Evolutionary conservation across 2,797 vertebrate genomes (phyloP).

Genomic region (Mormyrus proboscirostris): DNA sequence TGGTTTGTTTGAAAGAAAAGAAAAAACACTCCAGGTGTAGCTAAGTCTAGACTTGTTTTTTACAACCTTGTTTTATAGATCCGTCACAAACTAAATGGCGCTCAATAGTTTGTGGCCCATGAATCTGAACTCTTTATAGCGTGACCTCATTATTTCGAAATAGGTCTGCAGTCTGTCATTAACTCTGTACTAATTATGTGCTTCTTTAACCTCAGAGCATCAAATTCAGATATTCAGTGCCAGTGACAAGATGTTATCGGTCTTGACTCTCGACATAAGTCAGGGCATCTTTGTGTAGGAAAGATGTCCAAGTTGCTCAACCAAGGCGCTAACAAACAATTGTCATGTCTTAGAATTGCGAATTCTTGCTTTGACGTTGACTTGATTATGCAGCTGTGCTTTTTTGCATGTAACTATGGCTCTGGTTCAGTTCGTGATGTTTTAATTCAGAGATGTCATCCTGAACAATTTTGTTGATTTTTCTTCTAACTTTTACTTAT

Average conservation of each 20-base stretch:
- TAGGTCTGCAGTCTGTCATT: conserved; percentile 55
- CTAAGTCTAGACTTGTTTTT: conserved; percentile 24
- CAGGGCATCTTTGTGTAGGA: background rate
- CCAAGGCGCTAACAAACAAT: background rate
- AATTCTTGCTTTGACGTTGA: background rate
- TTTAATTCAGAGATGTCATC: background rate
- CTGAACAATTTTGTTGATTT: background rate
- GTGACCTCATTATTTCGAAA: conserved; percentile 51
- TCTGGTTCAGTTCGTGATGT: background rate
- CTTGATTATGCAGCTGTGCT: background rate
- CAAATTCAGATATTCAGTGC: conserved; percentile 11
- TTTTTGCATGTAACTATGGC: background rate
- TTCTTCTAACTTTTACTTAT: background rate
- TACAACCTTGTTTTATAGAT: background rate
- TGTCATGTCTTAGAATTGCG: background rate
- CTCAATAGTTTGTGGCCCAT: background rate
- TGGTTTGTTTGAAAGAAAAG: conserved; percentile 21
- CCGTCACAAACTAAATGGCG: background rate
- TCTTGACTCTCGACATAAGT: background rate
- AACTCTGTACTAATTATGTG: background rate
- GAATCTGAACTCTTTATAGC: background rate
- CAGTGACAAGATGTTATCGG: conserved; percentile 20
- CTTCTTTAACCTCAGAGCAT: conserved; percentile 2
- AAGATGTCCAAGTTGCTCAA: background rate
- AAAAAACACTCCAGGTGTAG: conserved; percentile 25